A percentile compares a stretch with the other conserved stretches of the same genome.
Conservation (phyloP, 2,888 invertebrate species). For the Epirrita christyi region DNA sequence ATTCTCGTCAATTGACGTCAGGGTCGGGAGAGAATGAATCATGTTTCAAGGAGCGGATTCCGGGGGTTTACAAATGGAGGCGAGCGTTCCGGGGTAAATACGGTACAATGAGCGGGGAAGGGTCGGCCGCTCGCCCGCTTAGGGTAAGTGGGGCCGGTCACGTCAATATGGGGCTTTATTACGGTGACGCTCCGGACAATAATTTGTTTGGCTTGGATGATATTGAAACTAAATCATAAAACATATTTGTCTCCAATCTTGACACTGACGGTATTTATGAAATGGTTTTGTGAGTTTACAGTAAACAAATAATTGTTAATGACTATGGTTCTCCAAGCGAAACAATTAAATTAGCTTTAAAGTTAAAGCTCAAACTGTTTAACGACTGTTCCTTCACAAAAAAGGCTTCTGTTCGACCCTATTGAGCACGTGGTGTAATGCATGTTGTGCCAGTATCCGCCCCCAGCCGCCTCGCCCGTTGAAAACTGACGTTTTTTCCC, state of each 20-base stretch:
- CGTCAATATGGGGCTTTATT: constrained; percentile 82
- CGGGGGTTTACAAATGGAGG: constrained; percentile 81
- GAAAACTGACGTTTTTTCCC: constrained; percentile 75
- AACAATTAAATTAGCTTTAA: constrained; percentile 26
- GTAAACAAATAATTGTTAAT: constrained; percentile 1
- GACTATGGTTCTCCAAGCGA: constrained; percentile 2
- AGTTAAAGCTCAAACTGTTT: constrained; percentile 26
- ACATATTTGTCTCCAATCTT: constrained; percentile 27
- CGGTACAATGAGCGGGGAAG: constrained; percentile 81
- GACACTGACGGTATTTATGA: background rate
- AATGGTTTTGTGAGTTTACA: background rate
- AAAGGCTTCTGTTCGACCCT: constrained; percentile 54
- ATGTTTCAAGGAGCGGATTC: constrained; percentile 82
- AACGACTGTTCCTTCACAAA: constrained; percentile 37
- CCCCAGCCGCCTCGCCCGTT: constrained; percentile 64
- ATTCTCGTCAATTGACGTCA: constrained; percentile 70
- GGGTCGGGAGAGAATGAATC: constrained; percentile 77
- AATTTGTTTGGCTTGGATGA: constrained; percentile 71
- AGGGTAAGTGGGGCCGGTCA: constrained; percentile 82
- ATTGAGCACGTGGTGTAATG: constrained; percentile 68
- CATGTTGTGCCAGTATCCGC: constrained; percentile 67
- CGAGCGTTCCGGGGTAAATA: constrained; percentile 81
- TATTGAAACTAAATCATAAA: constrained; percentile 41
- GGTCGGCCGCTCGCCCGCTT: constrained; percentile 71
- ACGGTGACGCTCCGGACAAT: constrained; percentile 71